Conservation (phyloP, 2,113 vertebrate species). For the Micronycteris hirsuta region DNA sequence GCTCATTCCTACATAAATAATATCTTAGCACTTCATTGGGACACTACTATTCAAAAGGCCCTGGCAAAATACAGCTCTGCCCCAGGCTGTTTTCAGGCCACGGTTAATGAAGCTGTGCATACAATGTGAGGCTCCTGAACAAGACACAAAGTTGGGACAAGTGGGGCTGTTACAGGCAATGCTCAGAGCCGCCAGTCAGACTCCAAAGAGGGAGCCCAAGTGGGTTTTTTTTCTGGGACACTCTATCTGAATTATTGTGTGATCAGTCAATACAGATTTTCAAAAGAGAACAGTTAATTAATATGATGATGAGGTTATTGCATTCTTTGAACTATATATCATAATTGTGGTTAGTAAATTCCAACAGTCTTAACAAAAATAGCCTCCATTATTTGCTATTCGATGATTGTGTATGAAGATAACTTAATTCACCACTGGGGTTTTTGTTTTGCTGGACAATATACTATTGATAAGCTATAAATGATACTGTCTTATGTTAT, state of each 20-base stretch:
- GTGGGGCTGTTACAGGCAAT: slow-evolving; percentile 48
- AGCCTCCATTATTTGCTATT: slow-evolving; percentile 26
- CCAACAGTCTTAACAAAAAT: slow-evolving; percentile 57
- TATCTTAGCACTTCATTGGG: slow-evolving; percentile 79
- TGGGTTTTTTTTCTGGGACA: slow-evolving; percentile 9
- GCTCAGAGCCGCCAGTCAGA: slow-evolving; percentile 59
- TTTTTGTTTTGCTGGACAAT: slow-evolving; percentile 51
- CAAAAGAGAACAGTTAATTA: slow-evolving; percentile 56
- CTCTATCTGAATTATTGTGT: slow-evolving; percentile 68
- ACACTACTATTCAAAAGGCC: slow-evolving; percentile 71
- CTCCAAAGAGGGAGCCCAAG: slow-evolving; percentile 54
- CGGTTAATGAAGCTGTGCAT: slow-evolving; percentile 24
- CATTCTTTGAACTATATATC: slow-evolving; percentile 52
- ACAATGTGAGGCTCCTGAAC: slow-evolving; percentile 46
- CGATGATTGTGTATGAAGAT: slow-evolving; percentile 35
- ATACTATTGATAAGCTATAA: slow-evolving; percentile 60
- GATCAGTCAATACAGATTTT: slow-evolving; percentile 69
- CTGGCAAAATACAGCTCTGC: slow-evolving; percentile 60
- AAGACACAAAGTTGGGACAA: neutral
- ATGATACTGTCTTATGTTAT: slow-evolving; percentile 76
- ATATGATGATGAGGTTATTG: slow-evolving; percentile 35
- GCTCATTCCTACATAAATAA: slow-evolving; percentile 81
- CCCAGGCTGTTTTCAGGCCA: slow-evolving; percentile 56
- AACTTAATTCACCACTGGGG: slow-evolving; percentile 63
- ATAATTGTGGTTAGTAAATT: slow-evolving; percentile 64